Conservation (phyloP, 2,888 invertebrate genomes). For the Drosophila prolongata region DNA sequence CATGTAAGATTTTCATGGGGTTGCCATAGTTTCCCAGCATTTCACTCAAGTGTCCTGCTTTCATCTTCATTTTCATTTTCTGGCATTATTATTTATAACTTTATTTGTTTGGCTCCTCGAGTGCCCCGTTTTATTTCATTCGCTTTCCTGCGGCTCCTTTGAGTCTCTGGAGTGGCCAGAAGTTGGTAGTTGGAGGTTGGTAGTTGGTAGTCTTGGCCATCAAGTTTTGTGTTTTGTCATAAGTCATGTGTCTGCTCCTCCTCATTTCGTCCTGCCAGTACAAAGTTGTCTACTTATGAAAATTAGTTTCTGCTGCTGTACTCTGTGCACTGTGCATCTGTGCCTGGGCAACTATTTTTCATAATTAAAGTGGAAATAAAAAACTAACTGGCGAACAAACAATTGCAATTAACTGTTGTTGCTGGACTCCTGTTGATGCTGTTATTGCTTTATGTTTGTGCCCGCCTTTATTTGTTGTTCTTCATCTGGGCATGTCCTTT, state of each 20-base stretch:
- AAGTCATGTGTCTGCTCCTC: slow-evolving; percentile 27
- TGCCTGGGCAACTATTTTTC: slow-evolving; percentile 57
- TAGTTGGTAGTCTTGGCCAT: slow-evolving; percentile 13
- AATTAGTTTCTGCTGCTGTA: slow-evolving; percentile 60
- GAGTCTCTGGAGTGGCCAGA: slow-evolving; percentile 15
- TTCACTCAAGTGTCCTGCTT: not conserved
- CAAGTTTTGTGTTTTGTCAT: slow-evolving; percentile 30
- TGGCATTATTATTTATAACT: slow-evolving; percentile 28
- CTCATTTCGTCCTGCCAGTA: not conserved
- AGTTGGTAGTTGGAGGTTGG: not conserved
- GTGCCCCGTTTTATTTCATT: slow-evolving; percentile 10
- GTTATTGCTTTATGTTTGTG: slow-evolving; percentile 34
- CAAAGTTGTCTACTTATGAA: slow-evolving; percentile 55
- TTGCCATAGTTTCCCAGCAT: slow-evolving; percentile 1
- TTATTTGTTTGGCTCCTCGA: slow-evolving; percentile 9
- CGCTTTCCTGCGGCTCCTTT: slow-evolving; percentile 8
- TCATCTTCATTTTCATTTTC: slow-evolving; percentile 8
- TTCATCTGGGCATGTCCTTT: slow-evolving; percentile 11
- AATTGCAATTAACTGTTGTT: slow-evolving; percentile 68
- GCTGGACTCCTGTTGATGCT: slow-evolving; percentile 29
- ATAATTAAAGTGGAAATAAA: slow-evolving; percentile 76
- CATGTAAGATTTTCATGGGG: not conserved
- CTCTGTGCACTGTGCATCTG: not conserved
- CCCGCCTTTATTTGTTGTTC: slow-evolving; percentile 25
- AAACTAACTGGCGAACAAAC: slow-evolving; percentile 73